Evolutionary conservation across 1,140 invertebrate species (phyloP), one percentile per base, ranked within the genome.

Genomic region (Aleiodes sp.): DNA sequence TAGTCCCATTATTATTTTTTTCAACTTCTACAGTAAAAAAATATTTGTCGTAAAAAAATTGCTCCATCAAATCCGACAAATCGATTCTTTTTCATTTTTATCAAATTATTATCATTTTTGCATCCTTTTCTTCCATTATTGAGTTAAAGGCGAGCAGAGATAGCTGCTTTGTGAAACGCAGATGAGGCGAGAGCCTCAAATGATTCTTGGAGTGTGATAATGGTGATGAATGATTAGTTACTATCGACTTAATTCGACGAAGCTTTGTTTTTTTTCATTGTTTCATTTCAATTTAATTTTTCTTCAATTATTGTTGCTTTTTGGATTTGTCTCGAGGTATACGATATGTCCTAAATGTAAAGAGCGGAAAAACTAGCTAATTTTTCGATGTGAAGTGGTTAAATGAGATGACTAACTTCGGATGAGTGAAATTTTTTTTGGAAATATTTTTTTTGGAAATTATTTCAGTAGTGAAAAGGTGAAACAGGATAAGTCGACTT

Each of bases 21-120:
- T 43, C 39, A 24, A 24, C 46, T 52, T 52, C 46, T 52, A 80
- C 69, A 72, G 80, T 83, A 83, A 82, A 84, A 83, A 84, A 83
- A 84, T 84, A 84, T 76, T 78, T 71, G n/a, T 68, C 62, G 75
- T 70, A 75, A 75, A 73, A 76, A 76, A 39, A 46, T 33, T 46
- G 41, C 60, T 65, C 43, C 37, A 61, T 65, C 43, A 10, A 41
- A 43, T 41, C 39, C 43, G 43, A 33, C 41, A 26, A 52, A 24
- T 16, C 57, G 19, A 43, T 28, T 4, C 24, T 31, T 14, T 61
- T 61, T 69, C 26, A 26, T 14, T 64, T 65, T 56, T 52, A 52
- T 12, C 26, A 21, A 52, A 52, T 52, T 52, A 52, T 52, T 52
- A 26, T 52, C 21, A 52, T 52, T 24, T 24, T 21, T 52, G 46